These are phyloP conservation scores for Zhengitettix transpicula DNA, from an alignment of 2,888 invertebrate species.

Conservation along the genomic window DNA sequence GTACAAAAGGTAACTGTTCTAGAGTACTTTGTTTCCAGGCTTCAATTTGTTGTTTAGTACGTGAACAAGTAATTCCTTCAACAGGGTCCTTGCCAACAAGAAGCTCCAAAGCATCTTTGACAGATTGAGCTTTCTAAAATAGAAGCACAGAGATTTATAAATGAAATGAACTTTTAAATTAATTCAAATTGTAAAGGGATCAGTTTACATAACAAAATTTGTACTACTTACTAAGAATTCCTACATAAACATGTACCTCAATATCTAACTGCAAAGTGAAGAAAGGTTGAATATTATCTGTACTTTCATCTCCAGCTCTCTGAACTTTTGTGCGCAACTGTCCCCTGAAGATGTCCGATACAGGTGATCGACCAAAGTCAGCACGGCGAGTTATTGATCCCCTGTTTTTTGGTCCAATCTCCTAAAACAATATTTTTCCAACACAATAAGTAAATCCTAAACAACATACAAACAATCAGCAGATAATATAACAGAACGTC, in stretches of 20 bases:
- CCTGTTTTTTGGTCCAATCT: slow-evolving; percentile 75
- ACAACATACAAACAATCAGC: too few species aligned
- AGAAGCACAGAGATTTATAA: background rate
- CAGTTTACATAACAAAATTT: background rate
- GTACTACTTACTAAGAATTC: background rate
- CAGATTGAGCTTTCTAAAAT: slow-evolving; percentile 58
- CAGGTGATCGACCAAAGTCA: slow-evolving; percentile 65
- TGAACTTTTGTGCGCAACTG: slow-evolving; percentile 71
- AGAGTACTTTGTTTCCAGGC: slow-evolving; percentile 81
- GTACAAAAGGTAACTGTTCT: slow-evolving; percentile 75
- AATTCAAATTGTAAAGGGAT: background rate
- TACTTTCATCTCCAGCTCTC: slow-evolving; percentile 55
- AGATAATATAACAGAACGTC: too few species aligned
- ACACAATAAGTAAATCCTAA: background rate
- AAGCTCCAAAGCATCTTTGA: slow-evolving; percentile 74
- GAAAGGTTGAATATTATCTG: slow-evolving; percentile 89
- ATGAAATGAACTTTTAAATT: background rate
- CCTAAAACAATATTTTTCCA: slow-evolving; percentile 28
- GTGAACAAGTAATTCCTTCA: slow-evolving; percentile 70
- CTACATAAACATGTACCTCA: slow-evolving; percentile 40
- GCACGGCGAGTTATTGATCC: slow-evolving; percentile 76
- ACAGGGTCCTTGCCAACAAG: slow-evolving; percentile 70
- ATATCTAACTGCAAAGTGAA: slow-evolving; percentile 90
- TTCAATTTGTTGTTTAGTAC: slow-evolving; percentile 65
- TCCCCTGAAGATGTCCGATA: slow-evolving; percentile 87